phyloP scores from a whole-genome alignment of 2,113 vertebrate species.

The Notarius lentiginosus region DNA sequence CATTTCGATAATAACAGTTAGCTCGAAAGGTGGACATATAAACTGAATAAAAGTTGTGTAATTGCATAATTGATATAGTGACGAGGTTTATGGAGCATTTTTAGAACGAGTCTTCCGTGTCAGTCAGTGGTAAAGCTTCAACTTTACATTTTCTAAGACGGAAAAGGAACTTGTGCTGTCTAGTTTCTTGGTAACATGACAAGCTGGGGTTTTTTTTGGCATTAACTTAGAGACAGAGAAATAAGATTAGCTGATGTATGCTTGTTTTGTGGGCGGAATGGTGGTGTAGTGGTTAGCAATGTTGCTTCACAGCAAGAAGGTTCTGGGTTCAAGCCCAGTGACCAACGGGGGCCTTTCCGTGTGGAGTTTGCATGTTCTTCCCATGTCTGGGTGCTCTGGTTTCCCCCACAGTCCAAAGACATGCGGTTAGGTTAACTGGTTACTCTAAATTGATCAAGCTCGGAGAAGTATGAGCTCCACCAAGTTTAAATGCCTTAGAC shows the following conservation, averaged over 20 bases:
- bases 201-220: background rate
- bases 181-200: background rate
- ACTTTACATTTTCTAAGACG: background rate
- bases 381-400: too few species aligned
- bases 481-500: too few species aligned
- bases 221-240: background rate
- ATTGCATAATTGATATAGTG: background rate
- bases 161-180: background rate
- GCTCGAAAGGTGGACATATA: background rate
- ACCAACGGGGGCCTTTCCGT: too few species aligned
- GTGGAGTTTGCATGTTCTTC: too few species aligned
- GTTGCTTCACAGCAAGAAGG: too few species aligned
- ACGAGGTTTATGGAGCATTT: background rate
- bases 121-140: background rate
- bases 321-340: too few species aligned
- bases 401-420: too few species aligned
- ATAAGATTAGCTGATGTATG: background rate
- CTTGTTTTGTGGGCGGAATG: too few species aligned
- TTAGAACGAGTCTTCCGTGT: background rate
- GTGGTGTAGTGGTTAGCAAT: too few species aligned
- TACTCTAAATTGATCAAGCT: too few species aligned
- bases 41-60: background rate
- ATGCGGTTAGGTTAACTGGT: too few species aligned
- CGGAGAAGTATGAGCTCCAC: too few species aligned
- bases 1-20: background rate